Conservation (phyloP, 2,113 vertebrate species). For the Noctilio leporinus region DNA sequence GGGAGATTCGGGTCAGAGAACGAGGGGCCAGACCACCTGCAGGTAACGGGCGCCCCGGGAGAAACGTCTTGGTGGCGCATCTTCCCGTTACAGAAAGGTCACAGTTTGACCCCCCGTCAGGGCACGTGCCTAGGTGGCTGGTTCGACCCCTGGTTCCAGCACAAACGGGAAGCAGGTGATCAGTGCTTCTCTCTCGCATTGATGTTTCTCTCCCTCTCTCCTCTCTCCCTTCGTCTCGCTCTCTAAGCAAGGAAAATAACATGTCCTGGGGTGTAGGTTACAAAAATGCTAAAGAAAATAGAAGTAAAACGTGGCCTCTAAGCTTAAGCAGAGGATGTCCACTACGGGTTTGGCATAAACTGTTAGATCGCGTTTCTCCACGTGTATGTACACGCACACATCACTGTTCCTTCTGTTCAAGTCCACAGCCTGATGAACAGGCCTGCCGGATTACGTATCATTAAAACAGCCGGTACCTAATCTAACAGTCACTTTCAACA, state of each 20-base stretch:
- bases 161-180: too few relatives aligned
- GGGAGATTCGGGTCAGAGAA: fast-evolving
- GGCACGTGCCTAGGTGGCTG: too few relatives aligned
- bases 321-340: background rate
- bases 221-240: too few relatives aligned
- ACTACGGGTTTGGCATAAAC: background rate
- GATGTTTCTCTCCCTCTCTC: too few relatives aligned
- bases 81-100: too few relatives aligned
- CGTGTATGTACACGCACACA: slow-evolving; percentile 59
- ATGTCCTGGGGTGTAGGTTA: too few relatives aligned
- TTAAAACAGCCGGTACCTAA: slow-evolving; percentile 69
- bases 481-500: slow-evolving; percentile 76
- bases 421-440: slow-evolving; percentile 57
- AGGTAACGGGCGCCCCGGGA: fast-evolving
- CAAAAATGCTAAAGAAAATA: too few relatives aligned
- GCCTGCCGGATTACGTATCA: slow-evolving; percentile 25
- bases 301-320: background rate
- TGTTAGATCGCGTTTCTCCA: background rate
- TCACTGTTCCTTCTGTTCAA: slow-evolving; percentile 58
- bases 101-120: too few relatives aligned
- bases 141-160: too few relatives aligned
- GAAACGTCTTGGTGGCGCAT: background rate
- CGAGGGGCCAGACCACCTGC: fast-evolving
- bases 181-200: too few relatives aligned
- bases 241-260: too few relatives aligned